Evolutionary conservation across 2,888 invertebrate genomes (phyloP).

Genomic region (Spodoptera exigua): DNA sequence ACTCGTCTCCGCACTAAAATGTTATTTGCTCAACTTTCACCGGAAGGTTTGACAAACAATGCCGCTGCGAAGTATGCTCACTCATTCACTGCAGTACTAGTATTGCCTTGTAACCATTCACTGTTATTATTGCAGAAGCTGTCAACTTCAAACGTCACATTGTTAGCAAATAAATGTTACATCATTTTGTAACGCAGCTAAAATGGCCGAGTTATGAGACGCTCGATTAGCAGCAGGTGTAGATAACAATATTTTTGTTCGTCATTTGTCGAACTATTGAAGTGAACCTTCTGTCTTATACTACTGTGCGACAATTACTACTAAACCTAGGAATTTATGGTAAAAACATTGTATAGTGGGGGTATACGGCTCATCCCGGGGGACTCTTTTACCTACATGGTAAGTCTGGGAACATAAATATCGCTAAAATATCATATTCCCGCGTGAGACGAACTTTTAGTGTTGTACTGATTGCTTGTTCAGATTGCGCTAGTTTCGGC

Average conservation of each 20-base stretch:
- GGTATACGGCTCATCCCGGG: slow-evolving; percentile 48
- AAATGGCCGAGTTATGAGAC: not conserved
- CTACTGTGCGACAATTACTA: slow-evolving; percentile 4
- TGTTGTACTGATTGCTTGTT: slow-evolving; percentile 32
- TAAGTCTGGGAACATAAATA: slow-evolving; percentile 47
- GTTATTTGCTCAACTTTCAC: slow-evolving; percentile 49
- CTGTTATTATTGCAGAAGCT: no score
- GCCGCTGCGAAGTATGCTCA: not conserved
- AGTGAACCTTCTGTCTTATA: slow-evolving; percentile 2
- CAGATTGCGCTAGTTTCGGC: slow-evolving; percentile 17
- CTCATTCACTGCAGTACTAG: not conserved
- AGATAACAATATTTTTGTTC: not conserved
- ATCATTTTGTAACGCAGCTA: no score
- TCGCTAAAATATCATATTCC: slow-evolving; percentile 45
- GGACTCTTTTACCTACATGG: no score
- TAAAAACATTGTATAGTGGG: slow-evolving; percentile 41
- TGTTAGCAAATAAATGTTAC: no score
- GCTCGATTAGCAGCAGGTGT: not conserved
- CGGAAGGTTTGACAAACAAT: slow-evolving; percentile 7
- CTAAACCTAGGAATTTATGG: slow-evolving; percentile 53
- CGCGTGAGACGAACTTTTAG: slow-evolving; percentile 34
- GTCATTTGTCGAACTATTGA: not conserved
- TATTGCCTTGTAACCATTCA: no score
- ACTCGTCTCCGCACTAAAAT: slow-evolving; percentile 50
- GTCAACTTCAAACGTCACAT: no score